Conservation (phyloP, 2,797 vertebrate genomes). For the Alauda arvensis region DNA sequence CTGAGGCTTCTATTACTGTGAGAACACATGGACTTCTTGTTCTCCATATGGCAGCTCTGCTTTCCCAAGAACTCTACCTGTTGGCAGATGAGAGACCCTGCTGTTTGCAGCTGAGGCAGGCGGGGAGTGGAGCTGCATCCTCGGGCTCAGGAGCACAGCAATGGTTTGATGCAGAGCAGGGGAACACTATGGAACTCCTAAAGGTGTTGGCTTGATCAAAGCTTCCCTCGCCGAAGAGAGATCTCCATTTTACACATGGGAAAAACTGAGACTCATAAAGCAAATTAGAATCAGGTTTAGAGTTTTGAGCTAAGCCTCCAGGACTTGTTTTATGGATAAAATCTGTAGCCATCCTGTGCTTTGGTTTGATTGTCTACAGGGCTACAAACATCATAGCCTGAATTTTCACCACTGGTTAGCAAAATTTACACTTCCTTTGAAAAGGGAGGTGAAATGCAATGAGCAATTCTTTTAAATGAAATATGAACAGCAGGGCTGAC, state of each 20-base stretch:
- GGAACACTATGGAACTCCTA: background rate
- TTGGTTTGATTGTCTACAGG: background rate
- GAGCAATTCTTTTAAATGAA: background rate
- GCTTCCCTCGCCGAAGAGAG: background rate
- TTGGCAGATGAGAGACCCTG: slow-evolving; percentile 31
- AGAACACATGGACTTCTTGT: background rate
- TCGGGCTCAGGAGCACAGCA: background rate
- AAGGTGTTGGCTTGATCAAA: slow-evolving; percentile 31
- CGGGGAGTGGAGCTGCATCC: background rate
- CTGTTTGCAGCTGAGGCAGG: background rate
- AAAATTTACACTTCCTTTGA: background rate
- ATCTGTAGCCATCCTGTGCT: background rate
- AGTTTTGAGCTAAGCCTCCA: background rate
- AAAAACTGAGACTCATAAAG: background rate
- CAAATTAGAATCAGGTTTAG: slow-evolving; percentile 33
- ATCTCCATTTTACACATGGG: background rate
- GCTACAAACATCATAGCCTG: background rate
- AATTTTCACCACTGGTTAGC: background rate
- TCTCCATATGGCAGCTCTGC: background rate
- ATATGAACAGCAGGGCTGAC: background rate
- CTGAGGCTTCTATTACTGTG: background rate
- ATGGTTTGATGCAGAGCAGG: background rate
- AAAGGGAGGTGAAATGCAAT: background rate
- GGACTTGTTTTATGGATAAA: background rate
- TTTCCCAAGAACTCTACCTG: background rate